A percentile compares a stretch with the other conserved stretches of the same genome.
Evolutionary conservation across 2,113 vertebrate species (phyloP).

Genomic region (Trochalopteron elliotii): DNA sequence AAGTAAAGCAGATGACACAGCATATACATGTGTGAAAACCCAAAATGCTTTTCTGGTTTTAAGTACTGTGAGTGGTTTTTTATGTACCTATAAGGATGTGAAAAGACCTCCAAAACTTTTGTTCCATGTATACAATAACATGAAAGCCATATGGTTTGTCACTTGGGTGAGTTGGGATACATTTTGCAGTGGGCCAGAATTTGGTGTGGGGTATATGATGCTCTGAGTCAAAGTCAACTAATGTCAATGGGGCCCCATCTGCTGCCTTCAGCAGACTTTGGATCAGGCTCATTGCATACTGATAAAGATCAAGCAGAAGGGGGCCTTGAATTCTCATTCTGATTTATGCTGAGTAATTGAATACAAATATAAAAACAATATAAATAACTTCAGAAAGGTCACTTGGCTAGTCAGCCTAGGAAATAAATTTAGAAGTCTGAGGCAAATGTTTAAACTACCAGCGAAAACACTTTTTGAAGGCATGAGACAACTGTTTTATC

Average conservation of each 20-base stretch:
- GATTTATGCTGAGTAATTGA: conserved; percentile 60
- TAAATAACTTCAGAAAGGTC: conserved; percentile 56
- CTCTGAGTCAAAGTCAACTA: conserved; percentile 24
- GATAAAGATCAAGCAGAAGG: conserved; percentile 40
- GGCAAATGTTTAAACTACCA: not conserved
- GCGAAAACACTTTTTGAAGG: not conserved
- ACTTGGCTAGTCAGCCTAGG: not conserved
- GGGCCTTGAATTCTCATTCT: conserved; percentile 50
- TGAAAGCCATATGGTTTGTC: not conserved
- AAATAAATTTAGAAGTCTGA: conserved; percentile 50
- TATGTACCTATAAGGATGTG: not conserved
- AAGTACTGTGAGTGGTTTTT: not conserved
- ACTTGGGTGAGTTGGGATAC: not conserved
- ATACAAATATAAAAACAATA: conserved; percentile 54
- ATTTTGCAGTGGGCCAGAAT: not conserved
- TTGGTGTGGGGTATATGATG: not conserved
- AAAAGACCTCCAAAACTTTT: not conserved
- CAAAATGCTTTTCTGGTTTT: not conserved
- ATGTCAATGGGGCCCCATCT: not conserved
- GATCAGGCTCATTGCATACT: conserved; percentile 27
- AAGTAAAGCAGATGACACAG: not conserved
- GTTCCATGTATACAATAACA: not conserved
- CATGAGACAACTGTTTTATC: not conserved
- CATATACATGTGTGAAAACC: not conserved
- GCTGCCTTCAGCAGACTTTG: conserved; percentile 48